phyloP scores from a whole-genome alignment of 2,797 vertebrate genomes.

The Geotrypetes seraphini region DNA sequence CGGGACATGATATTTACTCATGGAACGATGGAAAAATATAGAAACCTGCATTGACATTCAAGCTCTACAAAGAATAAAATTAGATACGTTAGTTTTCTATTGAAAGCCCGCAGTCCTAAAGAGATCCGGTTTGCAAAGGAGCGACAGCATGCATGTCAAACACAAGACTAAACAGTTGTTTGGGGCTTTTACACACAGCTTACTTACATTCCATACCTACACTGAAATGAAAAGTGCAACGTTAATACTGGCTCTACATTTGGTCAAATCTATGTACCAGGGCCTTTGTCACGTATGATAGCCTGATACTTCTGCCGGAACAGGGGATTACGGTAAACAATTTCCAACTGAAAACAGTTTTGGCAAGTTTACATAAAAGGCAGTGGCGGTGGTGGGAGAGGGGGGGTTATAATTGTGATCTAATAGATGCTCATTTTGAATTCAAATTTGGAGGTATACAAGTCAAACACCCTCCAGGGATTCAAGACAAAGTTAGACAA shows the following conservation, averaged over 20 bases:
- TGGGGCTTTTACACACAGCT: slow-evolving; percentile 27
- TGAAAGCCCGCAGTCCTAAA: slow-evolving; percentile 43
- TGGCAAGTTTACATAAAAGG: too few relatives aligned
- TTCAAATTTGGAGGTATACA: too few relatives aligned
- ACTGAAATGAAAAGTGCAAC: slow-evolving; percentile 40
- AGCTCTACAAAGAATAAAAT: slow-evolving; percentile 51
- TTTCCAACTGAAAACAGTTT: neutral
- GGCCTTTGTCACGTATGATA: too few relatives aligned
- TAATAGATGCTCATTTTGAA: too few relatives aligned
- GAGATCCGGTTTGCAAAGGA: slow-evolving; percentile 41
- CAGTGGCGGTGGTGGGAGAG: too few relatives aligned
- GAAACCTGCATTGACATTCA: slow-evolving; percentile 49
- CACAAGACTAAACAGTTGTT: slow-evolving; percentile 35
- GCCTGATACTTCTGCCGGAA: too few relatives aligned
- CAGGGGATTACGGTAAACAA: too few relatives aligned
- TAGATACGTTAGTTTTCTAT: slow-evolving; percentile 34
- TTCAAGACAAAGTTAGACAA: too few relatives aligned
- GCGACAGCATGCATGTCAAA: slow-evolving; percentile 49
- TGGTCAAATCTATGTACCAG: slow-evolving; percentile 28
- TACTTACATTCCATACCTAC: slow-evolving; percentile 53
- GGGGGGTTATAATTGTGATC: too few relatives aligned
- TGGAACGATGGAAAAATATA: slow-evolving; percentile 52
- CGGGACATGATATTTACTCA: slow-evolving; percentile 60
- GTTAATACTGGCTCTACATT: slow-evolving; percentile 32
- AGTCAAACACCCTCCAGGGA: too few relatives aligned